Base-by-base conservation (phyloP, 2,797 vertebrate genomes). In the Periophthalmus magnuspinnatus region DNA sequence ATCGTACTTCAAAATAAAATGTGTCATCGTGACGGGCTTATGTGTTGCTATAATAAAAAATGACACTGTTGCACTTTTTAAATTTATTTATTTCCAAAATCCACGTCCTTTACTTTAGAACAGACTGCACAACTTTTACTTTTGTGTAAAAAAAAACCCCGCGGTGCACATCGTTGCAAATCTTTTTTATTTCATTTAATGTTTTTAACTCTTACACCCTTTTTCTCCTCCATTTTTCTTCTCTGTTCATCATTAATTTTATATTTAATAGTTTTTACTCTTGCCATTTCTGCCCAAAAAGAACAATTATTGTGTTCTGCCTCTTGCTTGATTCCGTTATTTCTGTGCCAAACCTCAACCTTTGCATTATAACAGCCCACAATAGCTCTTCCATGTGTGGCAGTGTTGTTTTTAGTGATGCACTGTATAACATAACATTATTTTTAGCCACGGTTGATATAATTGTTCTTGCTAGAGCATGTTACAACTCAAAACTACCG, bases 401-500 rank as follows among this genome's bases (percentile, higher is more conserved):
- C 5, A 47, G 14, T 24, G 60, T 63, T 63, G 61, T 41, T 36
- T 17, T 38, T 22, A 24, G 9, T 21, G 21, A 63, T 47, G 21
- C 22, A 14, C 21, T 10, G 19, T 63, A 14, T 24, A 9, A 28
- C 21, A 6, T 24, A 22, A 45, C 21, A 45, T 11, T 41, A 5
- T 47, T 16, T 45, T 63, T 47, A 47, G 38, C 28, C 38, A 63
- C 9, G 61, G 61, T 13, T 11, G 1, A 17, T 47, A 63, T 63
- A 28, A 47, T 63, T 63, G 13, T 47, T 47, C 36, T 24, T 62
- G 36, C 38, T 24, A 22, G 52, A 33, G 65, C 66, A 59, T n/a
- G n/a, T 28, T 10, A 59, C 13, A 54, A 24, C 16, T 67, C 34
- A 38, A 54, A 50, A 19, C 34, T 45, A 6, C 36, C 21, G 63